These are phyloP conservation scores for Heliconius charithonia DNA, from an alignment of 2,888 invertebrate species.

Conservation along the genomic window DNA sequence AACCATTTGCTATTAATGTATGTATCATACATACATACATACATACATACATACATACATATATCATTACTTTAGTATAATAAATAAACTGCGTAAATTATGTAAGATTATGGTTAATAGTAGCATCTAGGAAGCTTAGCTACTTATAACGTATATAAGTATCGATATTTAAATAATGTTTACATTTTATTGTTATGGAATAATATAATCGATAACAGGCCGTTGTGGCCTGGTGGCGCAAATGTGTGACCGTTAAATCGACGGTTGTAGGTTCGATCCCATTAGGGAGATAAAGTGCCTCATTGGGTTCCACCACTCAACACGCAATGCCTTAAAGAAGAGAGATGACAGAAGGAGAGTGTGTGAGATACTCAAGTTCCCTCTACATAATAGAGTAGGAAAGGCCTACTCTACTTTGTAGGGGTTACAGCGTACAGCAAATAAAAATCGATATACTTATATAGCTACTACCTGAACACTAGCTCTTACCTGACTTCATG, in stretches of 20 bases:
- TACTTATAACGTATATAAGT: neutral
- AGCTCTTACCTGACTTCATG: too few relatives aligned
- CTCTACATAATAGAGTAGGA: too few relatives aligned
- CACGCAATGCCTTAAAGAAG: too few relatives aligned
- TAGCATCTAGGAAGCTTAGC: neutral
- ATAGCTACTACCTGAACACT: too few relatives aligned
- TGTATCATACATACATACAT: neutral
- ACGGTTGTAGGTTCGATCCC: neutral
- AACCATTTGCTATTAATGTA: conserved; percentile 1
- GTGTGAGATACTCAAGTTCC: too few relatives aligned
- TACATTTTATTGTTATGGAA: neutral
- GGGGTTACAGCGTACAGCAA: too few relatives aligned
- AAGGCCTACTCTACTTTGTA: too few relatives aligned
- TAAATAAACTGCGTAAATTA: conserved; percentile 14
- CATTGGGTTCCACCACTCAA: too few relatives aligned
- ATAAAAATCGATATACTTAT: too few relatives aligned
- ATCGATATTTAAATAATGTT: neutral
- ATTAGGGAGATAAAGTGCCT: too few relatives aligned
- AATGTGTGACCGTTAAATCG: neutral
- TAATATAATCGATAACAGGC: neutral
- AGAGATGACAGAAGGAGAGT: too few relatives aligned
- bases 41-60: neutral
- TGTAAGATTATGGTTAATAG: neutral
- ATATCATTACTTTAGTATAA: conserved; percentile 12
- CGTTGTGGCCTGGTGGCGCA: neutral